A percentile compares a stretch with the other conserved stretches of the same genome.
Evolutionary conservation across 2,113 vertebrate genomes (phyloP).

Genomic region (Poeciliopsis occidentalis): DNA sequence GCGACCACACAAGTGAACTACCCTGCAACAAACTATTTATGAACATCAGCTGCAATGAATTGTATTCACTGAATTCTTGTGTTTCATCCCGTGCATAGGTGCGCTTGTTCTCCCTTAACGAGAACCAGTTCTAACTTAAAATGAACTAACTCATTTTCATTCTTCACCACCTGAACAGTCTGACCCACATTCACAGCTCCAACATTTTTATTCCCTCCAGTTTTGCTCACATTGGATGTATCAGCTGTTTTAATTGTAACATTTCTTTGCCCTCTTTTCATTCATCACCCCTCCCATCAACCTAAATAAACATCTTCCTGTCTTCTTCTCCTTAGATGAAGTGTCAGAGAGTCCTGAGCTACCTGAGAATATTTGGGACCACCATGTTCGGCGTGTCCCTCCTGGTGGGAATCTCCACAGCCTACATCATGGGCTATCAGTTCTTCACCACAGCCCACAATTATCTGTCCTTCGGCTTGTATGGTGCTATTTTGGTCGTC

Average conservation of each 20-base stretch:
- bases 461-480: conserved; percentile 96
- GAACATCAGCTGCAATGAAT: too few relatives aligned
- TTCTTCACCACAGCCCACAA: conserved; percentile 95
- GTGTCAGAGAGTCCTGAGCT: conserved; percentile 92
- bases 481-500: conserved; percentile 93
- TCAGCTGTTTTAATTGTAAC: not conserved
- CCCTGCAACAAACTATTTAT: too few relatives aligned
- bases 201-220: too few relatives aligned
- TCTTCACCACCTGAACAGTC: too few relatives aligned
- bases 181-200: too few relatives aligned
- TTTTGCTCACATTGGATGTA: too few relatives aligned
- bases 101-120: too few relatives aligned
- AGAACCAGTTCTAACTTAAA: too few relatives aligned
- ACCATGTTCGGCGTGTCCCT: conserved; percentile 96
- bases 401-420: conserved; percentile 95
- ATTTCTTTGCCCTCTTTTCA: not conserved
- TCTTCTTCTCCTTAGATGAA: conserved; percentile 86
- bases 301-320: conserved; percentile 6
- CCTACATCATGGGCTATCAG: conserved; percentile 98
- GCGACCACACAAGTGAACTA: too few relatives aligned
- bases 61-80: too few relatives aligned
- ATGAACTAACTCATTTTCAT: too few relatives aligned
- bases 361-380: conserved; percentile 96
- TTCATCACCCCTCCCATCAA: not conserved
- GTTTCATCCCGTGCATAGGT: too few relatives aligned